These are phyloP conservation scores for Pluvianellus socialis DNA, from an alignment of 2,113 vertebrate genomes.

Conservation along the genomic window DNA sequence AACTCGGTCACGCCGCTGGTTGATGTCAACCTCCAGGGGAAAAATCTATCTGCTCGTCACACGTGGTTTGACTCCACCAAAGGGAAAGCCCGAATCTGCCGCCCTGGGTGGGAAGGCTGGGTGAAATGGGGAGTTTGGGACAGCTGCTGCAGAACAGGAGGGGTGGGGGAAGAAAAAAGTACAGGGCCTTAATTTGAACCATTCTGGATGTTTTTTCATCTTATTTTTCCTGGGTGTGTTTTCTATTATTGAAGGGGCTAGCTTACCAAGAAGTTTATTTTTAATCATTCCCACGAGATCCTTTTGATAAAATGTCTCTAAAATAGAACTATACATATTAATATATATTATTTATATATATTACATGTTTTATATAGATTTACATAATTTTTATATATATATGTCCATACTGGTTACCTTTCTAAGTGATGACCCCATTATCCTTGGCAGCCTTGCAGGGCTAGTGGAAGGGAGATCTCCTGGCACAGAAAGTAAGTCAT, in stretches of 20 bases:
- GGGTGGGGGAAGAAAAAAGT: background rate
- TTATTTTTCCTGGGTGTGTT: background rate
- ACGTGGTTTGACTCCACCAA: accelerated
- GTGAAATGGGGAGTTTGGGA: background rate
- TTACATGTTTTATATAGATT: background rate
- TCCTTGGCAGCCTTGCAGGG: background rate
- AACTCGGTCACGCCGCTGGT: background rate
- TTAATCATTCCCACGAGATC: background rate
- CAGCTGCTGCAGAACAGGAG: background rate
- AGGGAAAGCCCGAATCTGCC: background rate
- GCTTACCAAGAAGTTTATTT: background rate
- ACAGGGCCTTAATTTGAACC: background rate
- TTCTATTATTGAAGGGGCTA: background rate
- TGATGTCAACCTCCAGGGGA: background rate
- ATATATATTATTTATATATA: background rate
- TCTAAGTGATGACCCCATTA: background rate
- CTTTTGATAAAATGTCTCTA: background rate
- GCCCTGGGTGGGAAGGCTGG: background rate
- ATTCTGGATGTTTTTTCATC: background rate
- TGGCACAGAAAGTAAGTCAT: background rate
- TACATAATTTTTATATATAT: background rate
- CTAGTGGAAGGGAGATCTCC: background rate
- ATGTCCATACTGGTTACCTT: background rate
- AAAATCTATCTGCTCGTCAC: background rate
- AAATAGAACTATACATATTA: background rate